Evolutionary conservation across 2,888 invertebrate genomes (phyloP), one percentile per base, ranked within the genome.

Genomic region (Epistrophe grossulariae): DNA sequence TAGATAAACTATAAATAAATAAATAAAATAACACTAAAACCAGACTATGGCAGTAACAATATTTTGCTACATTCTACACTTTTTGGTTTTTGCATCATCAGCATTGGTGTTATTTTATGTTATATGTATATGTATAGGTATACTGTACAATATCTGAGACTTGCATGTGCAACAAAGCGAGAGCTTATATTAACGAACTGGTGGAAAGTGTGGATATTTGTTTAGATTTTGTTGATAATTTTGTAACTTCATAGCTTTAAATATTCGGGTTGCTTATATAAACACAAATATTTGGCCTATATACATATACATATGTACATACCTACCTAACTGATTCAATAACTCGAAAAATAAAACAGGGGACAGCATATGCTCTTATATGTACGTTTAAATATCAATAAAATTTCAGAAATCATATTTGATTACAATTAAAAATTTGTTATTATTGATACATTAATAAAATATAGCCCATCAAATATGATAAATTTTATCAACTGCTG

Each of bases 71-170:
- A 74, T 77, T 80, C 77, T 72, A 38, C 31, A 35, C 24, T 59
- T 66, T 73, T 74, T 78, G 45, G 64, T 50, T 66, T 62, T 78
- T 73, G 72, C 73, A 73, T 78, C 72, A 68, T 81, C 81, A 78
- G 81, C 62, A 57, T 70, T 70, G 40, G 40, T 38, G 50, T 38
- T 38, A 48, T 24, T 59, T 11, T 55, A 52, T 15, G 0, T 11
- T 48, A 28, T 52, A 52, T 48, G 17, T 52, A 52, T 5, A 48
- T 50, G 10, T 15, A 2, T 24, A n/a, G n/a, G n/a, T n/a, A n/a
- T n/a, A n/a, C n/a, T 24, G 24, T 31, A 57, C 4, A 48, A 50
- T 50, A 19, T 28, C 4, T 28, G 10, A 35, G 17, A 35, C 66
- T 11, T 50, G 52, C 52, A 70, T 70, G 70, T 70, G 55, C 55